Percentiles rank a stretch among this genome's conserved stretches.
Evolutionary conservation across 2,888 invertebrate species (phyloP).

Genomic region (Rosalia funebris): DNA sequence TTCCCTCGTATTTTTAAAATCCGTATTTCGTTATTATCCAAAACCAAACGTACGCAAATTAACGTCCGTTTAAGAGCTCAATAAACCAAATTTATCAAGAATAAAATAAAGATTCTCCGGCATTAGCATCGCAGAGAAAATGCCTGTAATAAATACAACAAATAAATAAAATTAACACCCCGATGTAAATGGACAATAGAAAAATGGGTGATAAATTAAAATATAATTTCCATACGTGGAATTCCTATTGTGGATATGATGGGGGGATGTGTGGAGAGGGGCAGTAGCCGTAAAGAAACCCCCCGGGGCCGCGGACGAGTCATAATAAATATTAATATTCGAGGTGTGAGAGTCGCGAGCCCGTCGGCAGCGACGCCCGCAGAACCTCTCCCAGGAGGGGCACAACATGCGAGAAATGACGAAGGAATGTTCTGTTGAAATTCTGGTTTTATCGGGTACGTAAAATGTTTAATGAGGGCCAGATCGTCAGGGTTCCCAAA

Average conservation of each 20-base stretch:
- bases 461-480: too few species aligned
- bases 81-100: constrained; percentile 18
- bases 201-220: constrained; percentile 63
- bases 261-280: constrained; percentile 51
- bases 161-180: constrained; percentile 64
- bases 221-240: constrained; percentile 63
- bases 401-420: neutral
- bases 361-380: constrained; percentile 11
- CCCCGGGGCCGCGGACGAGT: constrained; percentile 59
- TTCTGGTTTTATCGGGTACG: too few species aligned
- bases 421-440: too few species aligned
- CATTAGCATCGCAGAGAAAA: constrained; percentile 38
- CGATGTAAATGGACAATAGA: constrained; percentile 59
- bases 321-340: constrained; percentile 65
- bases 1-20: too few species aligned
- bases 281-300: constrained; percentile 63
- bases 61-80: constrained; percentile 1
- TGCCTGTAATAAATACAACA: constrained; percentile 56
- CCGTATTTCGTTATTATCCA: too few species aligned
- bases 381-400: neutral
- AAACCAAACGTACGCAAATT: constrained; percentile 5
- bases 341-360: constrained; percentile 61
- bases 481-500: too few species aligned
- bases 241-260: constrained; percentile 55
- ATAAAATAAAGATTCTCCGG: constrained; percentile 31